These are phyloP conservation scores for Heliconius hewitsoni DNA, from an alignment of 1,140 invertebrate genomes.

Conservation along the genomic window DNA sequence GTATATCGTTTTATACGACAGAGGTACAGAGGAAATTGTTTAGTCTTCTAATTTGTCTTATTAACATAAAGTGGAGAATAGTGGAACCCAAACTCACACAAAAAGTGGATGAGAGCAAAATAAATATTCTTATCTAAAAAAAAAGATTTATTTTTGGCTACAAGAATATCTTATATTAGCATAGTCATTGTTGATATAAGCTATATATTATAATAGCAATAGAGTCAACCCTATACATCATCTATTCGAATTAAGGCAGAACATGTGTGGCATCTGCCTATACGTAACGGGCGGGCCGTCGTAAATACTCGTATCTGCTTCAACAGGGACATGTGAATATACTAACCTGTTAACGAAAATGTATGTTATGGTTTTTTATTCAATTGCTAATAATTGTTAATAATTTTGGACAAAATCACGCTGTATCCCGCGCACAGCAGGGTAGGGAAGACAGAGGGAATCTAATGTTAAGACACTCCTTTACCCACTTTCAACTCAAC, in stretches of 20 bases:
- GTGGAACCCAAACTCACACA: too few relatives aligned
- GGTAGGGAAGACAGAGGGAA: too few relatives aligned
- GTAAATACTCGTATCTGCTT: constrained; percentile 75
- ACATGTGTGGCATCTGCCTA: constrained; percentile 77
- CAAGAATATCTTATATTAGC: background rate
- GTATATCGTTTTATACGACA: too few relatives aligned
- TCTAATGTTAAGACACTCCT: too few relatives aligned
- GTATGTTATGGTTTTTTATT: constrained; percentile 14
- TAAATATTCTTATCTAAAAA: background rate
- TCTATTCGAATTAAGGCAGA: constrained; percentile 79
- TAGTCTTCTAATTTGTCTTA: too few relatives aligned
- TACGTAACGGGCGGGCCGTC: constrained; percentile 64
- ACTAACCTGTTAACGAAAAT: constrained; percentile 33
- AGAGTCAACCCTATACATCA: constrained; percentile 42
- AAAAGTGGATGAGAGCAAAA: too few relatives aligned
- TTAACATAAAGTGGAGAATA: too few relatives aligned
- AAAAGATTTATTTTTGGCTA: background rate
- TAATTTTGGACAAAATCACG: too few relatives aligned
- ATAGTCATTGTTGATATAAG: background rate
- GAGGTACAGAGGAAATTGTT: too few relatives aligned
- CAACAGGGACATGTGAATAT: constrained; percentile 47
- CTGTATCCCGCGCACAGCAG: too few relatives aligned
- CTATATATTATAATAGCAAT: background rate
- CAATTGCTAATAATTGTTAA: background rate
- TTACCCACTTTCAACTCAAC: too few relatives aligned